These are phyloP conservation scores for Pristiophorus japonicus DNA, from an alignment of 2,113 vertebrate genomes.

Conservation along the genomic window DNA sequence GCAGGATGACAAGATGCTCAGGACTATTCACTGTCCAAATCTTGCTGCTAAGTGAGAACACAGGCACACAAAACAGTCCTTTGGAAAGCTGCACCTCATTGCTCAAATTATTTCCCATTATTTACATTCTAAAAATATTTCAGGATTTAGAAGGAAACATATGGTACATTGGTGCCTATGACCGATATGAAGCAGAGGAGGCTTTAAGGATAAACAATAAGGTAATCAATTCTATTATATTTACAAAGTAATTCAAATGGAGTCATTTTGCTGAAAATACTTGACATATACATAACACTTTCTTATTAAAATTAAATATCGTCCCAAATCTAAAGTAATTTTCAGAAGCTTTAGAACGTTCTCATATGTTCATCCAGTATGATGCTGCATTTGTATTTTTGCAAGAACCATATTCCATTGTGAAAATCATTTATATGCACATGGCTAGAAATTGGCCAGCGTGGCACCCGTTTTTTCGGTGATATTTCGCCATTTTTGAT, in stretches of 20 bases:
- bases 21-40: no score
- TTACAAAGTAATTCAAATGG: not conserved
- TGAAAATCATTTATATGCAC: not conserved
- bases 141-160: slow-evolving; percentile 56
- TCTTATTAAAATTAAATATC: not conserved
- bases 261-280: not conserved
- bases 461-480: no score
- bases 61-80: not conserved
- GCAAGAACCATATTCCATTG: not conserved
- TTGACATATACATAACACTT: not conserved
- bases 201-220: slow-evolving; percentile 65
- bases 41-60: not conserved
- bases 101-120: not conserved
- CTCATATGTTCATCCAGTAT: not conserved
- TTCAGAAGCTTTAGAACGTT: not conserved
- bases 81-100: not conserved
- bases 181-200: slow-evolving; percentile 66
- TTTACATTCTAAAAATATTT: slow-evolving; percentile 18
- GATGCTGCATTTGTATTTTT: not conserved
- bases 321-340: not conserved
- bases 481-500: no score
- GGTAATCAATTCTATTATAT: slow-evolving; percentile 55
- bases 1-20: not conserved
- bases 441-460: no score
- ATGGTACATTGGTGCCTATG: slow-evolving; percentile 71